These are phyloP conservation scores for Charaxes varanes DNA, from an alignment of 1,140 invertebrate species.

Conservation along the genomic window DNA sequence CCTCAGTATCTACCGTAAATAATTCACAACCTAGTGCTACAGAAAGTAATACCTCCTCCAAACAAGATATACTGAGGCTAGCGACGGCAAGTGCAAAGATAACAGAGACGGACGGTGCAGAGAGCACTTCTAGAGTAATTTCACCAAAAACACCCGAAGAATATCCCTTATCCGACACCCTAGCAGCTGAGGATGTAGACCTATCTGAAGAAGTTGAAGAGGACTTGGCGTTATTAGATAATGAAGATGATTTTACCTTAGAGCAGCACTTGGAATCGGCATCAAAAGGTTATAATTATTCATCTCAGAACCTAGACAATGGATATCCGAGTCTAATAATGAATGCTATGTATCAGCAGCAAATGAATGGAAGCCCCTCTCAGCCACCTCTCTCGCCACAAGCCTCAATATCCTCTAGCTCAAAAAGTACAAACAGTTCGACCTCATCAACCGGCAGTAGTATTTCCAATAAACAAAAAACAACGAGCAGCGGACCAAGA, in stretches of 20 bases:
- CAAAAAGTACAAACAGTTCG: slow-evolving; percentile 64
- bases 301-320: slow-evolving; percentile 73
- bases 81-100: slow-evolving; percentile 75
- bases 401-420: slow-evolving; percentile 52
- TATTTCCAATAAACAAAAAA: slow-evolving; percentile 74
- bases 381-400: slow-evolving; percentile 58
- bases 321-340: slow-evolving; percentile 76
- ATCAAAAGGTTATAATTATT: slow-evolving; percentile 63
- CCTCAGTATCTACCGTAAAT: slow-evolving; percentile 69
- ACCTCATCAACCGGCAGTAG: slow-evolving; percentile 71
- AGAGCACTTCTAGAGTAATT: slow-evolving; percentile 47
- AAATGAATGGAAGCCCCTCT: slow-evolving; percentile 66
- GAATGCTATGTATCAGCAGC: slow-evolving; percentile 76
- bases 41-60: slow-evolving; percentile 47
- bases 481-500: slow-evolving; percentile 78
- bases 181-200: slow-evolving; percentile 76
- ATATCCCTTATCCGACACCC: slow-evolving; percentile 58
- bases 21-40: slow-evolving; percentile 42
- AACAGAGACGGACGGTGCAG: slow-evolving; percentile 74
- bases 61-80: slow-evolving; percentile 75
- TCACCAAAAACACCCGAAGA: slow-evolving; percentile 69
- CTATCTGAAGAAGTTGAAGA: slow-evolving; percentile 78
- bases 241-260: slow-evolving; percentile 74
- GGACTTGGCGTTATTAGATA: slow-evolving; percentile 75
- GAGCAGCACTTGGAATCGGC: slow-evolving; percentile 70